A percentile compares a stretch with the other conserved stretches of the same genome.
Conservation (phyloP, 2,888 invertebrate species). For the Aleiodes testaceus region DNA sequence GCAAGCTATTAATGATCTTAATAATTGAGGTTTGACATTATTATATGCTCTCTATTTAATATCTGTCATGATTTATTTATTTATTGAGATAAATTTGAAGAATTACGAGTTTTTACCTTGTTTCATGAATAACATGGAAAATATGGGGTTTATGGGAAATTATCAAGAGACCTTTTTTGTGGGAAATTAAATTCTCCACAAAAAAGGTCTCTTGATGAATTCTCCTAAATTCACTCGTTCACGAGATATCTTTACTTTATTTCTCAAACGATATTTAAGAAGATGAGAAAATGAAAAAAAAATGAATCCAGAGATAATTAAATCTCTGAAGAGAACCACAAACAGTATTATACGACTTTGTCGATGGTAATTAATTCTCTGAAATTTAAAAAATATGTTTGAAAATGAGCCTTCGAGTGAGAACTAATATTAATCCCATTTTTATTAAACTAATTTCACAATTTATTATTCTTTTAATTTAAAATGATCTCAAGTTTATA, state of each 20-base stretch:
- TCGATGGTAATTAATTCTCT: slow-evolving; percentile 19
- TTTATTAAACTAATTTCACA: too few relatives aligned
- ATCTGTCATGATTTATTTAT: slow-evolving; percentile 1
- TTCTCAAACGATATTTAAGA: slow-evolving; percentile 18
- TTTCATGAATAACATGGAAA: too few relatives aligned
- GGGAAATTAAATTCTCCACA: too few relatives aligned
- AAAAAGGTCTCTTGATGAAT: too few relatives aligned
- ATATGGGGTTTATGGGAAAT: too few relatives aligned
- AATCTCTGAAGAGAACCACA: slow-evolving; percentile 6
- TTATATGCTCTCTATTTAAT: background rate
- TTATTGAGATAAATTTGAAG: background rate
- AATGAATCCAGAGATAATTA: slow-evolving; percentile 2
- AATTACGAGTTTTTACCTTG: too few relatives aligned
- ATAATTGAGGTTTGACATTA: slow-evolving; percentile 56
- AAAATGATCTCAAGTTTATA: too few relatives aligned
- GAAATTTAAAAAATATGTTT: slow-evolving; percentile 2
- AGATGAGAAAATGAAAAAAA: slow-evolving; percentile 18
- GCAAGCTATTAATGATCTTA: slow-evolving; percentile 91
- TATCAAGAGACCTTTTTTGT: too few relatives aligned
- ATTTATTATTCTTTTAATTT: too few relatives aligned
- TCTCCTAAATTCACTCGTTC: background rate
- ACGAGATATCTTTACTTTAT: background rate
- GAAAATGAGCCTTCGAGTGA: slow-evolving; percentile 30
- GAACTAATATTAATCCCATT: background rate
- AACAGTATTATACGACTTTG: slow-evolving; percentile 21